Percentiles rank a stretch among this genome's conserved stretches.
Conservation (phyloP, 2,888 invertebrate species). For the Disparrhopalites patrizii region DNA sequence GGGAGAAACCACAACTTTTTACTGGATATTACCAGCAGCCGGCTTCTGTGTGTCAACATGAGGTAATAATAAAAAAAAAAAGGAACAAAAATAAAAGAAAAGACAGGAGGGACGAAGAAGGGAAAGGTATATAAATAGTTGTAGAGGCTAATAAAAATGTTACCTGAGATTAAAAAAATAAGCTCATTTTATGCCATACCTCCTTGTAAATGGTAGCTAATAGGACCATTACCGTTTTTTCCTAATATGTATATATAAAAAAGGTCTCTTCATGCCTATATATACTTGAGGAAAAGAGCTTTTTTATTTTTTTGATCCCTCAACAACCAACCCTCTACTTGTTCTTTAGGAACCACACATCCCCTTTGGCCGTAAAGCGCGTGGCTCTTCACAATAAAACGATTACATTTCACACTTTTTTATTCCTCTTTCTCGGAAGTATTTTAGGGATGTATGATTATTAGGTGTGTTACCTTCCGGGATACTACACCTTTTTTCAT, state of each 20-base stretch:
- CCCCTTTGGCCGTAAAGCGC: conserved; percentile 8
- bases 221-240: no score
- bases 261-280: no score
- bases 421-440: conserved; percentile 15
- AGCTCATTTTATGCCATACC: conserved; percentile 17
- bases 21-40: no score
- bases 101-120: conserved; percentile 3
- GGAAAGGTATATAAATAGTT: not conserved
- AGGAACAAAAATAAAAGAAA: not conserved
- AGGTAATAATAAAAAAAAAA: no score
- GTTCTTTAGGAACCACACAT: no score
- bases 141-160: conserved; percentile 30
- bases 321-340: not conserved
- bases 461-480: not conserved
- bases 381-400: conserved; percentile 31
- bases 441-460: not conserved
- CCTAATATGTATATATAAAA: no score
- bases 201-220: conserved; percentile 18
- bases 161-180: conserved; percentile 30
- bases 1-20: no score
- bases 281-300: no score
- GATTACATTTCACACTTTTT: conserved; percentile 38
- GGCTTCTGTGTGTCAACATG: no score
- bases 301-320: not conserved
- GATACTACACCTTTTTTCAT: not conserved